Evolutionary conservation across 1,140 invertebrate species (phyloP), one percentile per base, ranked within the genome.

Genomic region (Drosophila simulans): DNA sequence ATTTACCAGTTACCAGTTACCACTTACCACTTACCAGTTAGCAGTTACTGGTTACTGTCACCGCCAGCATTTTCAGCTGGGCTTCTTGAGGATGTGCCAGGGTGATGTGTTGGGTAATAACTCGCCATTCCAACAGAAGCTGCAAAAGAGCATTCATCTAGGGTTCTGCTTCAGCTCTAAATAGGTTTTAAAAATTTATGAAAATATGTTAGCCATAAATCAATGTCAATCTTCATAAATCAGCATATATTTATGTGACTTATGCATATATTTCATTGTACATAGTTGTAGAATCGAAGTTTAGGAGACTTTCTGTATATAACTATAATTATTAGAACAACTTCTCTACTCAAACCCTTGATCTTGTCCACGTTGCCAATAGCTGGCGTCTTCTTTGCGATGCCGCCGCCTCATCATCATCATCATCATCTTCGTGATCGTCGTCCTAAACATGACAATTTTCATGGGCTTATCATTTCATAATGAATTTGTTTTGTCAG

Each of bases 401-500:
- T 11, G 55, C 45, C 46, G 57, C 46, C 42, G 59, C 65, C 54
- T 22, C 69, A 43, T 20, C 42, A 20, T 12, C 25, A 5, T 27
- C 25, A 31, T 31, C 27, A 31, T 31, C 27, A 31, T 76, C 63
- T 51, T 65, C 62, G 74, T 75, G 66, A 75, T 72, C 74, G 49
- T 57, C 69, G 64, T 49, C 42, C 45, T 42, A 46, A 63, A 59
- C 77, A 74, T 89, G 84, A 84, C 84, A 80, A 84, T 84, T 89
- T 71, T 62, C 60, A 57, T 74, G 62, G 65, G 51, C 80, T 90
- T 89, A 89, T 89, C 84, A 89, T 90, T 84, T 80, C 76, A 84
- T 84, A 89, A 89, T 89, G 84, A 89, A 89, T 89, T 89, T 89
- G 85, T 89, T 89, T 89, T 89, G 84, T 89, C 84, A 89, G 84